Base-by-base conservation (phyloP, 2,797 vertebrate species). In the Anguilla marmorata region DNA sequence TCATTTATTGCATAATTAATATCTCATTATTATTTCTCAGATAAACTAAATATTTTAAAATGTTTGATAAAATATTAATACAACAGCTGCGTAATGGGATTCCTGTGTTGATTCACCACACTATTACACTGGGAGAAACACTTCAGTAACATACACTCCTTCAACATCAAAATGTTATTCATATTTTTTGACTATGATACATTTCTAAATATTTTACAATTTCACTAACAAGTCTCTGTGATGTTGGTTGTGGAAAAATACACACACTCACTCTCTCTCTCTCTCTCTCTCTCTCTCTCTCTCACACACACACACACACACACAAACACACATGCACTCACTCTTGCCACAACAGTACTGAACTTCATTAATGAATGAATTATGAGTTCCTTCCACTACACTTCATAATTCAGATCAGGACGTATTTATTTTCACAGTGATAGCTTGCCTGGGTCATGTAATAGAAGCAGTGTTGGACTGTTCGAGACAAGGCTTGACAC, bases 291-390 rank as follows among this genome's bases (percentile, higher is more conserved):
- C 87, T 27, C 58, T 7, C 87, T 37, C 86, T n/a, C 30, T n/a
- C 69, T 33, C 69, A 16, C 69, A 33, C 69, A 74, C 69, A 74
- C 69, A 74, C 69, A 74, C 69, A 74, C 69, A 74, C 69, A 74
- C 69, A 74, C 69, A 74, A 27, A 74, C 69, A 33, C 66, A 69
- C 66, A 69, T 24, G 27, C 66, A 72, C 27, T 7, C 66, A 72
- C 27, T 30, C 66, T 8, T 24, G 30, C 66, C 69, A 69, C 63
- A 24, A 69, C 63, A 69, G 63, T 9, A 69, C 69, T 72, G 69
- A 2, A 9, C n/a, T 12, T 30, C n/a, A 72, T 72, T 58, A 58
- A 58, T 58, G 14, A 58, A 58, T 58, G 56, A 16, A 58, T 58
- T 58, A 58, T 58, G 56, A 58, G 14, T 58, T 58, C 56, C 56